Evolutionary conservation across 2,888 invertebrate species (phyloP), one percentile per base, ranked within the genome.

Genomic region (Micropterix aruncella): DNA sequence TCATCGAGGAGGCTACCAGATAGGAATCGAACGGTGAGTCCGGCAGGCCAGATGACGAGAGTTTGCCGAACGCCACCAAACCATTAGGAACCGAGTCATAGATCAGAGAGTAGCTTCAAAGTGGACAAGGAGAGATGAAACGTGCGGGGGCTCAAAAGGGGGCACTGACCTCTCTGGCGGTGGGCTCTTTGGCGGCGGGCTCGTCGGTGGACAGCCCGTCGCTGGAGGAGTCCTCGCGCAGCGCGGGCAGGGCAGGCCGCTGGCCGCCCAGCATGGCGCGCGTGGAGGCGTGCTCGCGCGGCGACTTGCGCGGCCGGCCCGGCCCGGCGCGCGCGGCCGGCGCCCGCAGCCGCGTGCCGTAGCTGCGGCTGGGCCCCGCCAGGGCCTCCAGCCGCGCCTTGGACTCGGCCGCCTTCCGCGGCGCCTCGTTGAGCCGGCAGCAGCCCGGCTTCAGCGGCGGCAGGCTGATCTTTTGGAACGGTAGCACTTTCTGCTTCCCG

Each of bases 201-300:
- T n/a, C n/a, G n/a, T n/a, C 46, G 49, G 59, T 61, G 52, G 61
- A 63, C 19, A 58, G 61, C 2, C 56, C 57, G 47, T 67, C 70
- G 49, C 64, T 67, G 45, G 61, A 53, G 2, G 66, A 64, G 47
- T 70, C 68, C 47, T 70, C 68, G 0, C n/a, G n/a, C n/a, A n/a
- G n/a, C n/a, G 50, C 45, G 16, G 49, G 47, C 37, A 52, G 38
- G 40, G 70, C 69, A 0, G 70, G 67, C 14, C 70, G 65, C 16
- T 82, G 60, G 44, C 80, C 79, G 37, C 81, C 80, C 2, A 90
- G 76, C 46, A 90, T 85, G 1, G 90, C 90, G 47, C 89, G 62
- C 0, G 91, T 91, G 0, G 89, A 89, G 0, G 90, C 90, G 57
- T 91, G 90, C 58, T 90, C 90, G 16, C 91, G 69, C 0, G 91